Evolutionary conservation across 2,113 vertebrate genomes (phyloP), one percentile per base, ranked within the genome.

Genomic region (Dromiciops gliroides): DNA sequence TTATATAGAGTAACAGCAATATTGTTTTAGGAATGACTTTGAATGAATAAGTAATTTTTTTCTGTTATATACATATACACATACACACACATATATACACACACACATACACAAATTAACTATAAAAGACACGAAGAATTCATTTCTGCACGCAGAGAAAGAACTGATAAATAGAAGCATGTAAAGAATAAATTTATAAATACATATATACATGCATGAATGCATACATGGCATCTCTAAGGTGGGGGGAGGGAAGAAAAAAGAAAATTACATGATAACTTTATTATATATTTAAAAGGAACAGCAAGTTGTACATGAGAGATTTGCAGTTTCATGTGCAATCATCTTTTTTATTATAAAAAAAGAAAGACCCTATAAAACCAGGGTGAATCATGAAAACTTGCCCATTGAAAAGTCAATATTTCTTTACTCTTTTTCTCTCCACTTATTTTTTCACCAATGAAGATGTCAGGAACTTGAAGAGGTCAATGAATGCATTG

Each of bases 321-420:
- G 12, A 67, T 67, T 67, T 67, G 60, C 3, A 5, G 31, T 67
- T 67, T 67, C 60, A 67, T 37, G 12, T 37, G 31, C 12, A 67
- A 67, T 37, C 28, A 16, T 37, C 28, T 37, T 37, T 56, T 67
- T 67, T 67, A 37, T 67, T 37, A 16, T 37, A 37, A 16, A 67
- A 60, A 67, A 53, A 37, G 60, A 37, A 83, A 44, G 14, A 51
- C 6, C 8, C 95, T 48, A 50, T 12, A 44, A 93, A 97, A 94
- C 22, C 47, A 90, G 11, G 25, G 31, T 47, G 19, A 95, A 94
- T 94, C 3, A 47, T 51, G 53, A 12, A 90, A 92, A 93, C 9
- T 83, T 51, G 28, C 50, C 52, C 89, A 49, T 48, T 12, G 28
- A 25, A 56, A 92, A 90, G 31, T 31, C 47, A 90, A 92, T 49